A percentile compares a stretch with the other conserved stretches of the same genome.
These are phyloP conservation scores for Amiota minor DNA, from an alignment of 2,888 invertebrate species.

Conservation along the genomic window DNA sequence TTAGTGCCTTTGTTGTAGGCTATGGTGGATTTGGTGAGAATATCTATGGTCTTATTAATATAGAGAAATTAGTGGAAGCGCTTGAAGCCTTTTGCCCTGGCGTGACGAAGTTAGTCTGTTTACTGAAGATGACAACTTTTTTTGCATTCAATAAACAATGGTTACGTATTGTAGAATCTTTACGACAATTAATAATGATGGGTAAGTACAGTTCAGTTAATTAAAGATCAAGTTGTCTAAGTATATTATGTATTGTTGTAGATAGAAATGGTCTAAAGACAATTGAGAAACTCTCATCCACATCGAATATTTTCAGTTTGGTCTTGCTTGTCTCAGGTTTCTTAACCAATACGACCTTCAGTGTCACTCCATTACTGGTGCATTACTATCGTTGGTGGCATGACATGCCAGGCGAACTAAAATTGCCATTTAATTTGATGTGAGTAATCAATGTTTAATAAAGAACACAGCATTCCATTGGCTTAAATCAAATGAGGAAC, in stretches of 20 bases:
- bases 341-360: slow-evolving; percentile 61
- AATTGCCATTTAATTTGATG: slow-evolving; percentile 66
- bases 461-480: not conserved
- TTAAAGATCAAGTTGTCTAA: not conserved
- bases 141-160: slow-evolving; percentile 57
- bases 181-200: slow-evolving; percentile 54
- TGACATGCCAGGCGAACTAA: slow-evolving; percentile 50
- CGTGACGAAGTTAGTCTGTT: slow-evolving; percentile 62
- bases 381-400: slow-evolving; percentile 50
- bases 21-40: slow-evolving; percentile 64
- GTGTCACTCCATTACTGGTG: slow-evolving; percentile 57
- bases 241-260: slow-evolving; percentile 5
- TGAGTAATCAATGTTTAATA: slow-evolving; percentile 50
- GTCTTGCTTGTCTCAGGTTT: slow-evolving; percentile 58
- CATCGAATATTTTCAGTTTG: slow-evolving; percentile 52
- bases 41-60: slow-evolving; percentile 60
- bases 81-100: slow-evolving; percentile 71
- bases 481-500: not conserved
- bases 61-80: slow-evolving; percentile 59
- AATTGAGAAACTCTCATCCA: slow-evolving; percentile 52
- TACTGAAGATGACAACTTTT: slow-evolving; percentile 66
- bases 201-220: slow-evolving; percentile 44
- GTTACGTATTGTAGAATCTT: slow-evolving; percentile 50
- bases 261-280: slow-evolving; percentile 48
- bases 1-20: slow-evolving; percentile 58